A percentile compares a stretch with the other conserved stretches of the same genome.
These are phyloP conservation scores for Brevipalpus yothersi DNA, from an alignment of 1,140 invertebrate genomes.

Conservation along the genomic window DNA sequence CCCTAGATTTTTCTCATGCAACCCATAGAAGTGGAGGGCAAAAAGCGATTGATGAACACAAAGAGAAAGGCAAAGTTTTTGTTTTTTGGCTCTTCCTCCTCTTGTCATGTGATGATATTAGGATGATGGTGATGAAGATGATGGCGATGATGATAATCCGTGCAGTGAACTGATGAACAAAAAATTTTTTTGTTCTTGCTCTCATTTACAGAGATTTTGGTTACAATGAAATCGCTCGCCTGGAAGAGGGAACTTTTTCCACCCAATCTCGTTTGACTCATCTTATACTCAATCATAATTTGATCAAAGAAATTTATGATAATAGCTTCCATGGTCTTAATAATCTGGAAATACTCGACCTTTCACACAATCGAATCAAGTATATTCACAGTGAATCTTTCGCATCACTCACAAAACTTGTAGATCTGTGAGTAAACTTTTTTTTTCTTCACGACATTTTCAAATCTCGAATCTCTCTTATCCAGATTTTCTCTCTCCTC, in stretches of 20 bases:
- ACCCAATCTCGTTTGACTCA: slow-evolving; percentile 49
- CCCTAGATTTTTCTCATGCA: not conserved
- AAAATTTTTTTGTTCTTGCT: slow-evolving; percentile 3
- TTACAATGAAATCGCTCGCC: slow-evolving; percentile 44
- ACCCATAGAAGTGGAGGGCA: not conserved
- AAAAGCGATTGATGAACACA: not conserved
- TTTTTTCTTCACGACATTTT: not conserved
- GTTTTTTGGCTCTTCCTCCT: not conserved
- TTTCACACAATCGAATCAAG: slow-evolving; percentile 60
- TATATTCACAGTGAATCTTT: slow-evolving; percentile 65
- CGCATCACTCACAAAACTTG: slow-evolving; percentile 40
- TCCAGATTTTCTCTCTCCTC: not conserved
- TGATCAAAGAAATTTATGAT: slow-evolving; percentile 39
- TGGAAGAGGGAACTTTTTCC: slow-evolving; percentile 39
- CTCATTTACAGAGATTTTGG: slow-evolving; percentile 47
- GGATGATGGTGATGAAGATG: not conserved
- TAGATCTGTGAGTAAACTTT: slow-evolving; percentile 51
- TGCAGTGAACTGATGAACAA: not conserved
- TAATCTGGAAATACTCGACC: slow-evolving; percentile 59
- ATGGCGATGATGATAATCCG: not conserved
- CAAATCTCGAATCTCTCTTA: not conserved
- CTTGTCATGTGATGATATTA: not conserved
- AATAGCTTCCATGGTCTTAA: slow-evolving; percentile 53
- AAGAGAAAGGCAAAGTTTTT: not conserved
- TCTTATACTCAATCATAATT: slow-evolving; percentile 56